Evolutionary conservation across 1,140 invertebrate species (phyloP), one percentile per base, ranked within the genome.

Genomic region (Nylanderia fulva): DNA sequence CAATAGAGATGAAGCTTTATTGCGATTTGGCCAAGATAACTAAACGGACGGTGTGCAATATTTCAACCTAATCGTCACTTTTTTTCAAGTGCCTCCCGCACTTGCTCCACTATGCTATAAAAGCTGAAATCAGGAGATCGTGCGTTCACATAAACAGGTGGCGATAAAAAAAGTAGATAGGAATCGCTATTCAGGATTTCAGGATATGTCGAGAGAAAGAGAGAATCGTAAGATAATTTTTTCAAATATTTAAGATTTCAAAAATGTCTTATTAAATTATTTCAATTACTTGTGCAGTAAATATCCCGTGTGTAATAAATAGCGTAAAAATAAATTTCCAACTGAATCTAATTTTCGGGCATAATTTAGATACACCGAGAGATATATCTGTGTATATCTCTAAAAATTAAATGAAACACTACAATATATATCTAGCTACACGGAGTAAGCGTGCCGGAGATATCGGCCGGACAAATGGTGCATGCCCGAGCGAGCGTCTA

Each of bases 1-100:
- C n/a, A n/a, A n/a, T n/a, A n/a, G n/a, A n/a, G n/a, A 74, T 84
- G 42, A 64, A 84, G 80, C 71, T 82, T 72, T 66, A 82, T 71
- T 76, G 80, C 80, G 42, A 75, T 66, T 52, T 82, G 77, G 64
- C 36, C 27, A 82, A n/a, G 60, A 75, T 75, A 76, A 76, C 45
- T 64, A 76, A 76, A 75, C 42, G 29, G 80, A 76, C 80, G 42
- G 45, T n/a, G 15, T 63, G 56, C 36, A 76, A 84, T 84, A 84
- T 84, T 29, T 84, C 71, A 63, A n/a, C 18, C 13, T 24, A 48
- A 63, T 21, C 71, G 33, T 9, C 58, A 18, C 29, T 33, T 33
- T 33, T 18, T 58, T 71, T 71, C 29, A 42, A 13, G 11, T 48
- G 15, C 11, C 3, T 24, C 29, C 11, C 33, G 33, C n/a, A 3